These are phyloP conservation scores for Limenitis camilla DNA, from an alignment of 2,888 invertebrate species.

Conservation along the genomic window DNA sequence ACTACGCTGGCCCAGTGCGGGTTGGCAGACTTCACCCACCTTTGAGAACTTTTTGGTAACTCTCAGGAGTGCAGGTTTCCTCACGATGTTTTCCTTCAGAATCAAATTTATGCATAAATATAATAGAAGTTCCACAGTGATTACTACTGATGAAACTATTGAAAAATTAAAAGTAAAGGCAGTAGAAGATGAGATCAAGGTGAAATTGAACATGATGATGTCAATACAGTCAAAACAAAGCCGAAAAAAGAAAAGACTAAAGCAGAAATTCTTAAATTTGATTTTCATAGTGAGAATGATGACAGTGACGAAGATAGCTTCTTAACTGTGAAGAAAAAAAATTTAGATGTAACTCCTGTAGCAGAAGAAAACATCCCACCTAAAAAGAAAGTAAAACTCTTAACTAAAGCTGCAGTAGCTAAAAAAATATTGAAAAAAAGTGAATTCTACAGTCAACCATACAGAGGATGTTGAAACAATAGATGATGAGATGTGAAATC, in stretches of 20 bases:
- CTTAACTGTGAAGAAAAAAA: conserved; percentile 79
- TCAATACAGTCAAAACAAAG: conserved; percentile 7
- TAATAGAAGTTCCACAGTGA: conserved; percentile 34
- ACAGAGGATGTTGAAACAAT: conserved; percentile 89
- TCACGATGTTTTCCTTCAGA: no score
- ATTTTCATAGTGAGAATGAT: conserved; percentile 59
- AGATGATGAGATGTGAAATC: conserved; percentile 80
- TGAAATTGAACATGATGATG: conserved; percentile 30
- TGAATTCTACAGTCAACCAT: conserved; percentile 89
- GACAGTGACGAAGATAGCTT: conserved; percentile 75
- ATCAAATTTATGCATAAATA: conserved; percentile 87
- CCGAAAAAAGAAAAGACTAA: conserved; percentile 34
- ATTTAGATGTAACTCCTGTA: conserved; percentile 37
- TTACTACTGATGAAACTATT: conserved; percentile 35
- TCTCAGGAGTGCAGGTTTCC: no score
- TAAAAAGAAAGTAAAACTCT: conserved; percentile 67
- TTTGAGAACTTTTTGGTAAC: no score
- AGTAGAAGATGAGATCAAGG: conserved; percentile 39
- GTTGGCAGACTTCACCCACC: no score
- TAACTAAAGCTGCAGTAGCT: conserved; percentile 90
- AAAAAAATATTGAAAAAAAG: conserved; percentile 91
- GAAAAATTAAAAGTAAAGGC: conserved; percentile 44
- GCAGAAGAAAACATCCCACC: conserved; percentile 38
- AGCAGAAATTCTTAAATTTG: conserved; percentile 44
- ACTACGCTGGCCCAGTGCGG: no score